Evolutionary conservation across 1,140 invertebrate genomes (phyloP), one percentile per base, ranked within the genome.

Genomic region (Drosophila ogumai): DNA sequence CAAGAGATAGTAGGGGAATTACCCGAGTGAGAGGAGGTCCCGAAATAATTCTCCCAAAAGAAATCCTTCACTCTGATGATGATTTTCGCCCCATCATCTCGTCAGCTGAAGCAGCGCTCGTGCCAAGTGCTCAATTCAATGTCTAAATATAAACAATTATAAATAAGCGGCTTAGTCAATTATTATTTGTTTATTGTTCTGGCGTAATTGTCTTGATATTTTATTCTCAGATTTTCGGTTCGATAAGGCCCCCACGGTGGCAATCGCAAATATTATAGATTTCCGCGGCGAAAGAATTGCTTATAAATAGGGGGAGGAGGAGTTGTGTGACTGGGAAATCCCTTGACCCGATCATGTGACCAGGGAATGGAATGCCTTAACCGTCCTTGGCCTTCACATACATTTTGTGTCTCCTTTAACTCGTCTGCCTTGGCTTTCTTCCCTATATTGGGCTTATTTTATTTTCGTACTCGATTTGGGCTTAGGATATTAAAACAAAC

Each of bases 321-420:
- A 34, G 44, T 25, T 40, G 22, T 25, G 22, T 17, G 44, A 55
- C 19, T 25, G 66, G 66, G 36, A 52, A 68, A 68, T 31, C 36
- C 66, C 66, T 68, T 68, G 66, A 68, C 66, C 63, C 63, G 31
- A 28, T 43, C 65, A 52, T 52, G 65, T 15, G 31, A 15, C 19
- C 65, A 34, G 64, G 22, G 46, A 68, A 43, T 36, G 59, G 32
- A 55, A 38, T 38, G 13, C 52, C 17, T 8, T 13, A 17, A 10
- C 38, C 67, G 82, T 86, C 78, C 82, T 86, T 85, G 82, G 57
- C 82, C 82, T 86, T 86, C 82, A 81, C 82, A 85, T 31, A 85
- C 59, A 71, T 64, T 61, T 28, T 15, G 12, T 46, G 46, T 12
- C 36, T 55, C 34, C 52, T 25, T 38, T 22, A 2, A 22, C 43